Base-by-base conservation (phyloP, 1,140 invertebrate genomes). In the Metaphire vulgaris region DNA sequence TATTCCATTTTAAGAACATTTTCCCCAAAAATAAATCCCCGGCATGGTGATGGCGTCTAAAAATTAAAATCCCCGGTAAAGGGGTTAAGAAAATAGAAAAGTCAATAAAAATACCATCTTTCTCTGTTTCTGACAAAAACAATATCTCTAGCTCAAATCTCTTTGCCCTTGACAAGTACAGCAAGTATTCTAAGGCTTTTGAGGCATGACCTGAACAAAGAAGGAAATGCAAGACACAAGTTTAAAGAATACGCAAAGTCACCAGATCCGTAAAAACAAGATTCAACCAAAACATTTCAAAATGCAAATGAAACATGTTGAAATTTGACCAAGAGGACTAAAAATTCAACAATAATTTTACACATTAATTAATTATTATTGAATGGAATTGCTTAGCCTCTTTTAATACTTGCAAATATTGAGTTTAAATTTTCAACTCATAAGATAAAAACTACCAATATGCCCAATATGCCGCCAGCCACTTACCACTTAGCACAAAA, bases 151-250 rank as follows among this genome's bases (percentile, higher is more conserved):
- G 26, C n/a, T 75, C 74, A 72, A 75, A 75, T 21, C 66, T 69
- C 31, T 71, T n/a, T 0, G 69, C 66, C 12, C 28, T n/a, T n/a
- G 31, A 14, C 1, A 73, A 31, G 26, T 72, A 28, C 31, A 26
- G 26, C 21, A 69, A 31, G 33, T 75, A 41, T 21, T 77, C 31
- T 72, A 80, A 71, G 81, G 79, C n/a, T 82, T 90, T 91, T 56
- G 16, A 14, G 14, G 32, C 41, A 26, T 41, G 32, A 41, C 72
- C 72, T 73, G 30, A 56, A 21, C 41, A 56, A 56, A 56, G 21
- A 56, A 56, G 6, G 21, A 56, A 12, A 21, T 12, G 41, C 41
- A 56, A 21, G 6, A 12, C 21, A 56, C 6, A 21, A 56, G 6
- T 56, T 56, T 6, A 56, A 56, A 56, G 21, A 12, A 6, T 12